Evolutionary conservation across 2,113 vertebrate species (phyloP), one percentile per base, ranked within the genome.

Genomic region (Colistium nudipinnis): DNA sequence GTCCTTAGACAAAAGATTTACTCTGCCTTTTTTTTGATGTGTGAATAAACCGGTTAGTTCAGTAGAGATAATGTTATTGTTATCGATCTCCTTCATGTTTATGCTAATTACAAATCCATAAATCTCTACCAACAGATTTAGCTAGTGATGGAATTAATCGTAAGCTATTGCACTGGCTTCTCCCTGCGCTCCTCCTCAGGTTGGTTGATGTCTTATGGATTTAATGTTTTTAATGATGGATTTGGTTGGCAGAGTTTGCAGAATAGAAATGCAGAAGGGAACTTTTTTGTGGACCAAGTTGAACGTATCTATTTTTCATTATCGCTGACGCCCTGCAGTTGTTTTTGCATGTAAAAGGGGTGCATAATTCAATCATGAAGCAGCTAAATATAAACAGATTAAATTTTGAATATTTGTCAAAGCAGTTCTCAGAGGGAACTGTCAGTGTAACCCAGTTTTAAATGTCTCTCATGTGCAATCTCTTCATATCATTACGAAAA

Each of bases 321-420:
- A 85, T 82, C 4, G 48, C 76, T 59, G 82, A 90, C 83, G 62
- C 85, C 83, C 86, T 82, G 85, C 83, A 84, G 86, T 88, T 88
- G 87, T 87, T 83, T 89, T 81, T 83, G 82, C 65, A 77, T 86
- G 86, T 88, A 70, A 86, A 74, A 78, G 62, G 75, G 67, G 64
- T 86, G 65, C 87, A 90, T 91, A 88, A 90, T 90, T 92, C 65
- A 93, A 81, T 88, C 76, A 80, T 75, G 87, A 81, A 76, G 87
- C 75, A 67, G 83, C 90, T 91, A 92, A 90, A 91, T 88, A 89
- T 91, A 92, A 92, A 92, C 91, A 91, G 86, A 91, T 92, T 91
- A 89, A 89, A 92, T 84, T 90, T 92, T 89, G 75, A 92, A 85
- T 87, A 85, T 90, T 89, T 84, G 83, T 88, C 85, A 88, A 68